Percentiles rank a stretch among this genome's conserved stretches.
phyloP scores from a whole-genome alignment of 2,797 vertebrate genomes.

The Setipinna tenuifilis region DNA sequence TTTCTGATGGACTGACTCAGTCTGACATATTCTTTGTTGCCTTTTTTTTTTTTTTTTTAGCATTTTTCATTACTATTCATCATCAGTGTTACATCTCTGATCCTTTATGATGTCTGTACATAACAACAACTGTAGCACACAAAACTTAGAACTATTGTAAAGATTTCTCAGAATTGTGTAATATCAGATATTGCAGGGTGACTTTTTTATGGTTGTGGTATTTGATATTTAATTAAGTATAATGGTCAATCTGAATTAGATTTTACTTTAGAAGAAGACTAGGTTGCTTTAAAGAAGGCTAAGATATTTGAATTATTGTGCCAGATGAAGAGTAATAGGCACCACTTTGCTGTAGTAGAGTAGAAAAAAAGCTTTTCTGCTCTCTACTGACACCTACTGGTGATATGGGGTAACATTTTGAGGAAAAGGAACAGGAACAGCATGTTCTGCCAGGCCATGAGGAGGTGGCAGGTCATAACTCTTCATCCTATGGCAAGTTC shows the following conservation, averaged over 20 bases:
- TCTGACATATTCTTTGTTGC: neutral
- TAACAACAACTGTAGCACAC: neutral
- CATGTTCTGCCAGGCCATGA: neutral
- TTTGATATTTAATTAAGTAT: neutral
- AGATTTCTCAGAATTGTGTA: neutral
- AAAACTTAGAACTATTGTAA: neutral
- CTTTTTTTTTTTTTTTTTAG: no score
- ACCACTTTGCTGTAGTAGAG: neutral
- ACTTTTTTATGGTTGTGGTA: neutral
- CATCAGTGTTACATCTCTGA: neutral
- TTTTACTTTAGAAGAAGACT: neutral
- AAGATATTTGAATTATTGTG: no score
- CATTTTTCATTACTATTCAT: neutral
- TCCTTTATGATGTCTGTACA: no score
- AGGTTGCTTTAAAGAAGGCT: neutral
- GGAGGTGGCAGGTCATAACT: neutral
- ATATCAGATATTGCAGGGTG: neutral
- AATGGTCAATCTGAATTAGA: neutral
- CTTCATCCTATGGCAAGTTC: neutral
- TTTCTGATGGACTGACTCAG: neutral
- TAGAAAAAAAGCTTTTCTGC: neutral
- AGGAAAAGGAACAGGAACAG: neutral
- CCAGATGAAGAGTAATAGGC: no score
- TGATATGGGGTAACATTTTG: neutral
- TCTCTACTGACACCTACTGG: constrained; percentile 8